Conservation (phyloP, 2,113 vertebrate genomes). For the Oryctolagus cuniculus region DNA sequence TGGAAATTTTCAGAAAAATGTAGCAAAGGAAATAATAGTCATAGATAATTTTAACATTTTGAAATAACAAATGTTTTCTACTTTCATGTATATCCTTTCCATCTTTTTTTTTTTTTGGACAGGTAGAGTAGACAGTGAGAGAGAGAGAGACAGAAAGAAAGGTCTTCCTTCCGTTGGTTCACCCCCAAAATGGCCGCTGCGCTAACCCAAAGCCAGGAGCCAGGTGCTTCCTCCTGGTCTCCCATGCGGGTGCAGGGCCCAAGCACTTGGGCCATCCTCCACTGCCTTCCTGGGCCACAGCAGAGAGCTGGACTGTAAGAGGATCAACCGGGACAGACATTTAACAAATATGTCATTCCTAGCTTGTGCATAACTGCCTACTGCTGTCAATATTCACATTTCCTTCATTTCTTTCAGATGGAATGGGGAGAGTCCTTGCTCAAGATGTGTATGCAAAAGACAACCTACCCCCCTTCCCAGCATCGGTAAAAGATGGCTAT, state of each 20-base stretch:
- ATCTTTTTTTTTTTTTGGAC: background rate
- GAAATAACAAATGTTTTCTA: constrained; percentile 47
- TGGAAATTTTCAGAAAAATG: constrained; percentile 45
- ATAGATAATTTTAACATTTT: background rate
- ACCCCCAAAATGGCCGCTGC: no score
- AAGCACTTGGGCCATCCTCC: no score
- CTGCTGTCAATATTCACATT: background rate
- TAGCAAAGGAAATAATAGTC: constrained; percentile 46
- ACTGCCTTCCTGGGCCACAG: no score
- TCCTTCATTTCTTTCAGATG: constrained; percentile 89
- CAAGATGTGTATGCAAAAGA: constrained; percentile 99
- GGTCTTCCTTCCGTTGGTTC: no score
- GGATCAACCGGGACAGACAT: background rate
- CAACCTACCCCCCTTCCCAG: constrained; percentile 99
- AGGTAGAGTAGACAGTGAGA: no score
- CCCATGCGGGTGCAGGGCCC: no score
- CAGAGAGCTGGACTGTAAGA: no score
- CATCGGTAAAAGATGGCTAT: constrained; percentile 99
- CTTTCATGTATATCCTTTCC: constrained; percentile 38
- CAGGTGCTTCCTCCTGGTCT: no score
- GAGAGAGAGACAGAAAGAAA: no score
- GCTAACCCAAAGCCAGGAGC: no score
- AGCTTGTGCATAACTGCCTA: constrained; percentile 3
- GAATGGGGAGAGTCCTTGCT: constrained; percentile 99
- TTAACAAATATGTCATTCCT: background rate